phyloP scores from a whole-genome alignment of 1,140 invertebrate genomes.

The Drosophila tristis region DNA sequence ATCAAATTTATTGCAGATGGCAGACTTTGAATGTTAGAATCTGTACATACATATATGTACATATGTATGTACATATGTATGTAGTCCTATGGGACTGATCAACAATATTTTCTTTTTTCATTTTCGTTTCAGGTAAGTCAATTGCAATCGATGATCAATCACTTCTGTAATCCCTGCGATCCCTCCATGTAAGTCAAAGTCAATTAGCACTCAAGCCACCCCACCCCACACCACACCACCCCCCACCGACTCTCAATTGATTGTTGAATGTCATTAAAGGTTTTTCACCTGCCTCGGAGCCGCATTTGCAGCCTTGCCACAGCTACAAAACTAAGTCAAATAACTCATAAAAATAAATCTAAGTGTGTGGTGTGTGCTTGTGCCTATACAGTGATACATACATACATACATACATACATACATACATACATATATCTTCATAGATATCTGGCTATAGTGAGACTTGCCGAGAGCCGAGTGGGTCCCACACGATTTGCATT shows the following conservation, averaged over 20 bases:
- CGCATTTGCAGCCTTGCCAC: conserved; percentile 53
- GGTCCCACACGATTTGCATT: conserved; percentile 64
- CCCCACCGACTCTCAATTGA: conserved; percentile 15
- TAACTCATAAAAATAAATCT: conserved; percentile 65
- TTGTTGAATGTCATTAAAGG: conserved; percentile 67
- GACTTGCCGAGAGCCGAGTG: not conserved
- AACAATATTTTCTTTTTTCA: conserved; percentile 7
- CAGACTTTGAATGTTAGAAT: conserved; percentile 1
- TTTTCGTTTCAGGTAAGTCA: conserved; percentile 57
- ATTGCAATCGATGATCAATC: conserved; percentile 30
- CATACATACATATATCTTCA: conserved; percentile 4
- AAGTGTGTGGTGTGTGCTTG: conserved; percentile 15
- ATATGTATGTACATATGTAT: not conserved
- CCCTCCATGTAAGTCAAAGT: conserved; percentile 52
- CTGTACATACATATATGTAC: not conserved
- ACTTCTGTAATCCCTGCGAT: conserved; percentile 13
- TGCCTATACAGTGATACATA: not conserved
- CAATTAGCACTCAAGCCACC: conserved; percentile 34
- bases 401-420: not conserved
- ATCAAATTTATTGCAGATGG: conserved; percentile 16
- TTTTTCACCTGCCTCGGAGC: conserved; percentile 57
- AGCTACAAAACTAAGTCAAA: conserved; percentile 56
- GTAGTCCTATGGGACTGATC: conserved; percentile 18
- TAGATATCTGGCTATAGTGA: not conserved
- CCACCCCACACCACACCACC: conserved; percentile 2